Evolutionary conservation across 2,888 invertebrate genomes (phyloP).

Genomic region (Cephus nigrinus): DNA sequence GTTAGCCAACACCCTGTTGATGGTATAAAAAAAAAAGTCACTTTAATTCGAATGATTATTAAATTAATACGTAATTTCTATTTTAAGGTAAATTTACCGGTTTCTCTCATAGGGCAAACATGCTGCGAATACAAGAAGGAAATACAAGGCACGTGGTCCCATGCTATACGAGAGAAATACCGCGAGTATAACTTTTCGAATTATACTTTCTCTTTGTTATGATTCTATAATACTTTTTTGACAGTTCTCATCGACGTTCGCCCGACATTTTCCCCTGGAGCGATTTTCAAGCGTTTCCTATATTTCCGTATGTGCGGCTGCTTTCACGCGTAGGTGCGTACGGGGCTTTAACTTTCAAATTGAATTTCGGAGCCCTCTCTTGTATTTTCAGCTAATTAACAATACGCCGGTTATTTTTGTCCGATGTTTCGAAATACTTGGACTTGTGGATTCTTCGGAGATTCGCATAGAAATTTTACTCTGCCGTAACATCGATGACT

Average conservation of each 20-base stretch:
- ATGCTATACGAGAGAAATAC: conserved; percentile 35
- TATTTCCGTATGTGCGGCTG: background rate
- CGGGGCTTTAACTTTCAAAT: background rate
- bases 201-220: conserved; percentile 8
- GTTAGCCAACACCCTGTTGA: conserved; percentile 32
- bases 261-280: conserved; percentile 5
- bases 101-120: conserved; percentile 24
- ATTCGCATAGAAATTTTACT: background rate
- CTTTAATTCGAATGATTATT: background rate
- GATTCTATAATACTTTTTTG: conserved; percentile 21
- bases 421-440: background rate
- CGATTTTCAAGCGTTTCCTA: conserved; percentile 22
- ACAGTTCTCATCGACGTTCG: conserved; percentile 18
- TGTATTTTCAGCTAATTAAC: background rate
- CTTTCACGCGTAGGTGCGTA: background rate
- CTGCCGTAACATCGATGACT: background rate
- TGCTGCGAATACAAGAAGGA: conserved; percentile 33
- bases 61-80: background rate
- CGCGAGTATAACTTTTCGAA: background rate
- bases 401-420: background rate
- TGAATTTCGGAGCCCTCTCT: background rate
- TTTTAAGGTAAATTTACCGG: conserved; percentile 17
- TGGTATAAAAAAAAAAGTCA: background rate
- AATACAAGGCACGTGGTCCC: conserved; percentile 39
- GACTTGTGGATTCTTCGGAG: background rate